phyloP scores from a whole-genome alignment of 2,797 vertebrate species.

The Tamandua tetradactyla region DNA sequence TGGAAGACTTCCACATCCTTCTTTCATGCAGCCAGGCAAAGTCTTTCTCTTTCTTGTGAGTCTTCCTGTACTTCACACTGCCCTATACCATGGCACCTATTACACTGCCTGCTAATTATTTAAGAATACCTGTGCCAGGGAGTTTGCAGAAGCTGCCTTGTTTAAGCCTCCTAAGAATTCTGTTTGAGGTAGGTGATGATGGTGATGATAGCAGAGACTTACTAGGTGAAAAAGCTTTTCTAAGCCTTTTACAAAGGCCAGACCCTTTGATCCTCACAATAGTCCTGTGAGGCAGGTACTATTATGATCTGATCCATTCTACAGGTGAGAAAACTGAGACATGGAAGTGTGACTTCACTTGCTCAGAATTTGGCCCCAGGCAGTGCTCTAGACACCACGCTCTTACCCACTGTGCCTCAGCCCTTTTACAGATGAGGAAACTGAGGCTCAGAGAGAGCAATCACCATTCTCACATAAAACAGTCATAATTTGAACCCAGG shows the following conservation, averaged over 20 bases:
- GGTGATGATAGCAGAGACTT: background rate
- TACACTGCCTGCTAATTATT: background rate
- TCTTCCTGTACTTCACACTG: background rate
- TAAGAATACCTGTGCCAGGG: background rate
- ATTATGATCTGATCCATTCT: background rate
- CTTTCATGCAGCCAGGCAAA: background rate
- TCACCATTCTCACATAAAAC: background rate
- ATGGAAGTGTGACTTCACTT: background rate
- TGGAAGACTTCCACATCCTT: background rate
- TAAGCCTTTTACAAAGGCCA: background rate
- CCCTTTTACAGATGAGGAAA: background rate
- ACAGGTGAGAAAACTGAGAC: background rate
- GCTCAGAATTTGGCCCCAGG: background rate
- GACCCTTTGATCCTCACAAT: background rate
- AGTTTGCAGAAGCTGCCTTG: background rate
- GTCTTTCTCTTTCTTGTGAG: background rate
- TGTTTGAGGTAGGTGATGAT: background rate
- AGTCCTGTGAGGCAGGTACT: background rate
- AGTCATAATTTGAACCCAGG: background rate
- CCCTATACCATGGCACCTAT: background rate
- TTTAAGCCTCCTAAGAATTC: background rate
- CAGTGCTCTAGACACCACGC: background rate
- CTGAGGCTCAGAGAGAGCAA: background rate
- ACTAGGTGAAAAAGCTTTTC: background rate
- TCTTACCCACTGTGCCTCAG: background rate